Evolutionary conservation across 1,140 invertebrate species (phyloP).

Genomic region (Drosophila neocordata): DNA sequence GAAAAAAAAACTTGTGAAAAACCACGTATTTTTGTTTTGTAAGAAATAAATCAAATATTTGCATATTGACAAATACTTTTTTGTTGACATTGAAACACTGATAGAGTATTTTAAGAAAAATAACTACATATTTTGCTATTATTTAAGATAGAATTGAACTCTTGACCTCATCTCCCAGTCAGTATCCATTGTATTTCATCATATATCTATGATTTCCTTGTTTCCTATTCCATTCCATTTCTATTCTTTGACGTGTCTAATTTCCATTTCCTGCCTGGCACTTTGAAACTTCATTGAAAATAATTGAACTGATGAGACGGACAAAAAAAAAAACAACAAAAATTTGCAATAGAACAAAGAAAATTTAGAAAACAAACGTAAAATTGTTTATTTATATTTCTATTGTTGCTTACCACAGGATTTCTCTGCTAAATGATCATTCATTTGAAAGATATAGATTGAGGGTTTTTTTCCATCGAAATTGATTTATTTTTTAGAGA

Average conservation of each 20-base stretch:
- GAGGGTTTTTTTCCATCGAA: too few species aligned
- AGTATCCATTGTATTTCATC: neutral
- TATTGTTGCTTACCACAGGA: constrained; percentile 19
- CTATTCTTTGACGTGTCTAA: constrained; percentile 30
- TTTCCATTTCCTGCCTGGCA: constrained; percentile 58
- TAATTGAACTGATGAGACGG: constrained; percentile 44
- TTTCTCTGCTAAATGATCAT: neutral
- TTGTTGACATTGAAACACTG: neutral
- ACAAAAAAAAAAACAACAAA: neutral
- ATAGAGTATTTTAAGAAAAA: neutral
- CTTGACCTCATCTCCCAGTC: constrained; percentile 10
- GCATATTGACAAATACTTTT: constrained; percentile 10
- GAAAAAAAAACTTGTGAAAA: constrained; percentile 19
- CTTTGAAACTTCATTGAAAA: constrained; percentile 31
- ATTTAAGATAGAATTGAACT: constrained; percentile 5
- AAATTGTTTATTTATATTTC: constrained; percentile 14
- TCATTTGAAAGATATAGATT: neutral
- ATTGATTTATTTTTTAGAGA: too few species aligned
- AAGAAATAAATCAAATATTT: constrained; percentile 33
- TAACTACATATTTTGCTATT: neutral
- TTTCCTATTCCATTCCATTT: constrained; percentile 14
- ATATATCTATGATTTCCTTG: constrained; percentile 20
- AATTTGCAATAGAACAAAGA: constrained; percentile 38
- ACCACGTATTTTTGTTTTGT: constrained; percentile 19
- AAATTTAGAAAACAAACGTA: constrained; percentile 9